These are phyloP conservation scores for Coleophora flavipennella DNA, from an alignment of 2,888 invertebrate genomes.

Conservation along the genomic window DNA sequence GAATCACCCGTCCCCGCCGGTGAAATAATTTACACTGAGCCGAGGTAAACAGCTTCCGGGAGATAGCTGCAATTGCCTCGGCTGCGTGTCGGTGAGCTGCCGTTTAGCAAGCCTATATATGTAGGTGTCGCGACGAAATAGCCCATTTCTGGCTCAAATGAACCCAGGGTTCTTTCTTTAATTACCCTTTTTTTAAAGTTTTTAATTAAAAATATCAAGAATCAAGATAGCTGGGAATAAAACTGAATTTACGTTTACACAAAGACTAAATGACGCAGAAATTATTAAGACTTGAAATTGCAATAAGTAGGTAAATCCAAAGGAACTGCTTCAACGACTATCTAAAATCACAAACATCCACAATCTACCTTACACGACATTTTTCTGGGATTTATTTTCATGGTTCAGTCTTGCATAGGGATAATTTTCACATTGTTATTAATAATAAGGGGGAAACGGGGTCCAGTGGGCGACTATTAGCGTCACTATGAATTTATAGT, in stretches of 20 bases:
- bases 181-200: not conserved
- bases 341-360: no score
- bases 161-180: not conserved
- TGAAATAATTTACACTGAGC: conserved; percentile 46
- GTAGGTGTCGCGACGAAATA: conserved; percentile 10
- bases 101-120: conserved; percentile 20
- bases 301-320: no score
- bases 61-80: conserved; percentile 34
- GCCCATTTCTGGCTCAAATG: no score
- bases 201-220: not conserved
- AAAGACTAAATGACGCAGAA: no score
- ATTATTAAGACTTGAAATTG: no score
- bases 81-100: conserved; percentile 25
- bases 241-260: no score
- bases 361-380: no score
- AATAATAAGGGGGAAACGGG: conserved; percentile 37
- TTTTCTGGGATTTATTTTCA: conserved; percentile 11
- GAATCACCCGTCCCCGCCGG: conserved; percentile 43
- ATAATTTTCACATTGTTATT: conserved; percentile 37
- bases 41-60: conserved; percentile 41
- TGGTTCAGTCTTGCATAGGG: conserved; percentile 50
- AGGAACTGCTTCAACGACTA: no score
- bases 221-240: no score
- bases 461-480: conserved; percentile 27
- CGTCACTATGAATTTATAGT: conserved; percentile 58